These are phyloP conservation scores for Myiotriccus ornatus DNA, from an alignment of 2,797 vertebrate species.

Conservation along the genomic window DNA sequence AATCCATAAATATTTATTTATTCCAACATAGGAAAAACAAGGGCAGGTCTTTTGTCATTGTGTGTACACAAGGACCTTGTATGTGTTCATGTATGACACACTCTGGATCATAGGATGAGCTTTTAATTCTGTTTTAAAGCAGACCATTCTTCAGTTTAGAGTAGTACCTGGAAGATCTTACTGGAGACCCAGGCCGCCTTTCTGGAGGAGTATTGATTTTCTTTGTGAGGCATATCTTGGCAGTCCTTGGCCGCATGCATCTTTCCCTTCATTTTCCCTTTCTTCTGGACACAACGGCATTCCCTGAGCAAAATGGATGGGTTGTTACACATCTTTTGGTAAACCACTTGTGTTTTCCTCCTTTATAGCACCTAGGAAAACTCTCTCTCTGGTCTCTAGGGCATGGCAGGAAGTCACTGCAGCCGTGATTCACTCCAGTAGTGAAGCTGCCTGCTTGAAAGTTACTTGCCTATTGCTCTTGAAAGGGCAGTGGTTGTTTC, in stretches of 20 bases:
- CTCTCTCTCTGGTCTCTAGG: background rate
- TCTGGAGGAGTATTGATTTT: background rate
- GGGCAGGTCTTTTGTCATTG: background rate
- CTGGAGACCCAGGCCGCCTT: background rate
- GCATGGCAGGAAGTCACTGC: background rate
- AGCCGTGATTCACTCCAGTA: background rate
- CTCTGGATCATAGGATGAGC: background rate
- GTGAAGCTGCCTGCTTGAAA: background rate
- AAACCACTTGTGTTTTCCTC: background rate
- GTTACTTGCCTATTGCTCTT: background rate
- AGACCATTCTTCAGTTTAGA: background rate
- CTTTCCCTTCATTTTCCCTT: background rate
- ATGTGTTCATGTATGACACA: background rate
- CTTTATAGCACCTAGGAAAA: background rate
- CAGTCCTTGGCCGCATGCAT: background rate
- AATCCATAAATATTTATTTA: background rate
- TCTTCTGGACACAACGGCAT: background rate
- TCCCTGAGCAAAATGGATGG: background rate
- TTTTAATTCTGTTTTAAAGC: background rate
- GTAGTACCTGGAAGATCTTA: background rate
- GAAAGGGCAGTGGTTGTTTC: background rate
- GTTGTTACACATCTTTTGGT: background rate
- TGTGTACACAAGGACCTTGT: background rate
- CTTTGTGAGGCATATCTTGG: background rate
- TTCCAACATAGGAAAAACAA: background rate